These are phyloP conservation scores for Sclerodermus sp. DNA, from an alignment of 2,888 invertebrate species.

Conservation along the genomic window DNA sequence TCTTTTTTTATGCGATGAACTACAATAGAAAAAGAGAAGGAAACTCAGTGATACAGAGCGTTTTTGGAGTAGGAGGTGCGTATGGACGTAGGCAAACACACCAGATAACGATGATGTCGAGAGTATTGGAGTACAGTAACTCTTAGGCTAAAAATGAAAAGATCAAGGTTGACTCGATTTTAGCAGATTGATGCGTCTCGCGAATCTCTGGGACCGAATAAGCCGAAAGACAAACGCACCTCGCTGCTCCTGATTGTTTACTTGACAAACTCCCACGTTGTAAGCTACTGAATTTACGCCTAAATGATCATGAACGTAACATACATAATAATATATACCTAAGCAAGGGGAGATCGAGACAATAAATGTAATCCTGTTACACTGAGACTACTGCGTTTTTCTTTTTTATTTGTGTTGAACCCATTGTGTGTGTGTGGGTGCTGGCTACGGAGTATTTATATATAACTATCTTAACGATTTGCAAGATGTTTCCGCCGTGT, in stretches of 20 bases:
- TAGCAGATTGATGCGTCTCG: too few species aligned
- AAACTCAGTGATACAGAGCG: conserved; percentile 7
- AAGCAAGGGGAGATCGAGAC: conserved; percentile 55
- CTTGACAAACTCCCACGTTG: conserved; percentile 42
- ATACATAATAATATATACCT: conserved; percentile 36
- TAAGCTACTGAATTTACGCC: conserved; percentile 35
- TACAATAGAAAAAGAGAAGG: conserved; percentile 3
- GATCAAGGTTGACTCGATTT: too few species aligned
- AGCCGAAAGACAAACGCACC: conserved; percentile 16
- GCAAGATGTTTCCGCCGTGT: neutral
- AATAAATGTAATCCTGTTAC: conserved; percentile 59
- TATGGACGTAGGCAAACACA: neutral
- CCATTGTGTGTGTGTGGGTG: conserved; percentile 57
- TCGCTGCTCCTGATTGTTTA: conserved; percentile 22
- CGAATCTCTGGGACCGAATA: conserved; percentile 7
- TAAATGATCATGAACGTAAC: conserved; percentile 26
- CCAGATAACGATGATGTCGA: too few species aligned
- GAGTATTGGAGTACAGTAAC: too few species aligned
- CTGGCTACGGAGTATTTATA: conserved; percentile 52
- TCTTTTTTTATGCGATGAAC: neutral
- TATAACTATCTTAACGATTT: conserved; percentile 36
- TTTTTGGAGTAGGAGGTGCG: conserved; percentile 10
- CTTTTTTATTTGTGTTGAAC: conserved; percentile 52
- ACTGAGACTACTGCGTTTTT: conserved; percentile 57
- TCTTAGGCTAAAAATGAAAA: too few species aligned